Conservation (phyloP, 2,113 vertebrate species). For the Lasiurus cinereus region DNA sequence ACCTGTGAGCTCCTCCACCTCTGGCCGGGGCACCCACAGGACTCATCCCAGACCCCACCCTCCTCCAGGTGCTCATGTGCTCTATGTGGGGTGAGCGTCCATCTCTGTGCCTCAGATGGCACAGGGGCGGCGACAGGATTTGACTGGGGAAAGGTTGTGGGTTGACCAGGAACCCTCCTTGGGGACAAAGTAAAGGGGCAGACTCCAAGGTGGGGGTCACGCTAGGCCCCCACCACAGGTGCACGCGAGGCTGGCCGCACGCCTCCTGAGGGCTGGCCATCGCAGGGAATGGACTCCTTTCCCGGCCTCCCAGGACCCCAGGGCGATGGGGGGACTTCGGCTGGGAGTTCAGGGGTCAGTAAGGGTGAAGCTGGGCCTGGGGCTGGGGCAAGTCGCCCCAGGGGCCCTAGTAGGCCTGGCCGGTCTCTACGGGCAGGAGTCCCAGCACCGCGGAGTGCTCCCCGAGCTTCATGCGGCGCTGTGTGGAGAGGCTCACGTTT, state of each 20-base stretch:
- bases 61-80: neutral
- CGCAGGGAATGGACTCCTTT: neutral
- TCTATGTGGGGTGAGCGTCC: neutral
- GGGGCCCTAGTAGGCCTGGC: conserved; percentile 94
- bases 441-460: conserved; percentile 98
- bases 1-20: neutral
- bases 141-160: neutral
- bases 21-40: neutral
- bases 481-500: conserved; percentile 98
- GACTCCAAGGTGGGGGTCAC: neutral
- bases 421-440: conserved; percentile 98
- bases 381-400: conserved; percentile 63
- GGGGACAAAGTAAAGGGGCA: neutral
- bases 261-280: neutral
- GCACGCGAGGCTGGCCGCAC: too few species aligned
- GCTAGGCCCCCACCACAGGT: neutral
- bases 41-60: neutral
- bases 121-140: neutral
- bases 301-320: conserved; percentile 28
- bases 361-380: neutral
- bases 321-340: neutral
- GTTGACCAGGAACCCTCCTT: neutral
- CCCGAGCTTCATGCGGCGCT: conserved; percentile 98
- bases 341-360: conserved; percentile 53
- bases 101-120: neutral